phyloP scores from a whole-genome alignment of 2,113 vertebrate genomes.

The Zeus faber region DNA sequence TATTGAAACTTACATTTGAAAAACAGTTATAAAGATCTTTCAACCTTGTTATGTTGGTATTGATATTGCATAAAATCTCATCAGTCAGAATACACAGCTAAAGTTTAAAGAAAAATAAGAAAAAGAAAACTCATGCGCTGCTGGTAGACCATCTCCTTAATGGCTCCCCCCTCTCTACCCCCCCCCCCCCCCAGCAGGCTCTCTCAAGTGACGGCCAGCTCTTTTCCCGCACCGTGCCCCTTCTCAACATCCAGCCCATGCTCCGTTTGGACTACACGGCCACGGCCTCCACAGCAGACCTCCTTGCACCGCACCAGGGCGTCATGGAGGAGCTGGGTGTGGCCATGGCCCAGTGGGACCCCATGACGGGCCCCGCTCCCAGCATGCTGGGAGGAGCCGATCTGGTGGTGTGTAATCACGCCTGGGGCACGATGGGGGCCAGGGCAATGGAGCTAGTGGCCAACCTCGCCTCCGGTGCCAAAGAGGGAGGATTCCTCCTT shows the following conservation, averaged over 20 bases:
- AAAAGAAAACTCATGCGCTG: too few relatives aligned
- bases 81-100: too few relatives aligned
- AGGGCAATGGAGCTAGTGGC: slow-evolving; percentile 63
- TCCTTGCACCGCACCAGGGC: slow-evolving; percentile 64
- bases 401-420: slow-evolving; percentile 84
- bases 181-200: slow-evolving; percentile 64
- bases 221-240: slow-evolving; percentile 73
- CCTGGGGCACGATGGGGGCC: slow-evolving; percentile 42
- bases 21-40: too few relatives aligned
- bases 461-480: slow-evolving; percentile 81
- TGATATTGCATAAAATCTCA: too few relatives aligned
- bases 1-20: too few relatives aligned
- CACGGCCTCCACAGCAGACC: slow-evolving; percentile 68
- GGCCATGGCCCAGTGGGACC: slow-evolving; percentile 81
- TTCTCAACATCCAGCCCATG: slow-evolving; percentile 85
- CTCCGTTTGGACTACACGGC: slow-evolving; percentile 84
- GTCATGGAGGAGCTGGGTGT: slow-evolving; percentile 70
- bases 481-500: slow-evolving; percentile 86
- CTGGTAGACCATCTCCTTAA: too few relatives aligned
- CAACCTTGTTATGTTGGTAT: too few relatives aligned
- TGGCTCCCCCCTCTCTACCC: too few relatives aligned
- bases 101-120: too few relatives aligned
- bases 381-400: slow-evolving; percentile 69
- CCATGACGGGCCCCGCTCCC: slow-evolving; percentile 58
- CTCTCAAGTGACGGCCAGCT: slow-evolving; percentile 81